Evolutionary conservation across 2,888 invertebrate genomes (phyloP).

Genomic region (Sarcophaga caerulescens): DNA sequence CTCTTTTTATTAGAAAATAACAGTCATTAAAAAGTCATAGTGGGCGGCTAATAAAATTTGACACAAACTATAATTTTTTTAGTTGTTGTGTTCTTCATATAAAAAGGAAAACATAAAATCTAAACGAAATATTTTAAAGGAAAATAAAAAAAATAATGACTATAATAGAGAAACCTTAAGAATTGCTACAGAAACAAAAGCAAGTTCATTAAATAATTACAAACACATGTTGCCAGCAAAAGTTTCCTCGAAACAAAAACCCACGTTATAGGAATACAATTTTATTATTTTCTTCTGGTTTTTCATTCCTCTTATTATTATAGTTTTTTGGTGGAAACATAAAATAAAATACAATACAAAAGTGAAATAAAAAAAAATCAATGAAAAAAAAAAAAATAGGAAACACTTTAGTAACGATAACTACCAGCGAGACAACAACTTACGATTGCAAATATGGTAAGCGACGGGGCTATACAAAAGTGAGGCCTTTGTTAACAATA

Average conservation of each 20-base stretch:
- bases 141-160: background rate
- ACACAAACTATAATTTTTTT: background rate
- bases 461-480: no score
- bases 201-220: slow-evolving; percentile 48
- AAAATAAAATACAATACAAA: slow-evolving; percentile 1
- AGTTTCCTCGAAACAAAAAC: slow-evolving; percentile 8
- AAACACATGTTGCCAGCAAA: slow-evolving; percentile 31
- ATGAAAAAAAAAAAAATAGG: background rate
- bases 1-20: background rate
- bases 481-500: no score
- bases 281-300: background rate
- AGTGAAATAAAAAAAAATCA: background rate
- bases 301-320: background rate
- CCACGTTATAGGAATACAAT: slow-evolving; percentile 12
- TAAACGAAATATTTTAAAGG: background rate
- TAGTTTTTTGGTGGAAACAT: background rate
- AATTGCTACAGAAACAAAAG: background rate
- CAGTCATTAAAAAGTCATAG: background rate
- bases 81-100: background rate
- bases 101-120: background rate
- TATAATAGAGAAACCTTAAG: background rate
- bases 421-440: background rate
- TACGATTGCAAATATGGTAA: no score
- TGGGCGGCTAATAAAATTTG: background rate
- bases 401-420: background rate